phyloP scores from a whole-genome alignment of 2,888 invertebrate genomes.

The Drymonia ruficornis region DNA sequence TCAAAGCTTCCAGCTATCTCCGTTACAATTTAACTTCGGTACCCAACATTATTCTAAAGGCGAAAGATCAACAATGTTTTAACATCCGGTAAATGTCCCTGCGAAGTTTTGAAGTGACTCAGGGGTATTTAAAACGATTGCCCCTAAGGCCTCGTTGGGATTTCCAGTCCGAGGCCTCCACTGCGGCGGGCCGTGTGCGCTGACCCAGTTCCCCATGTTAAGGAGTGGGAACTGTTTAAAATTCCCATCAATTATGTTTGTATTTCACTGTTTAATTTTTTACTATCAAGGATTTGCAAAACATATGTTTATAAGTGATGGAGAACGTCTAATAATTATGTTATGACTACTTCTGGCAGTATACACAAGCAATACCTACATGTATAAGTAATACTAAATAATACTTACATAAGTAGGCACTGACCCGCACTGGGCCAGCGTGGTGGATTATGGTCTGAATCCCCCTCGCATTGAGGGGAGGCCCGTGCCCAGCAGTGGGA shows the following conservation, averaged over 20 bases:
- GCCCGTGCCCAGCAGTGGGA: too few relatives aligned
- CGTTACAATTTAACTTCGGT: not conserved
- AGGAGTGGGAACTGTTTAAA: not conserved
- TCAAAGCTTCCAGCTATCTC: too few relatives aligned
- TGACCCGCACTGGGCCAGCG: too few relatives aligned
- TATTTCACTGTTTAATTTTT: not conserved
- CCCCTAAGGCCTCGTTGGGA: constrained; percentile 3
- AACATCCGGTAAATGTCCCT: not conserved
- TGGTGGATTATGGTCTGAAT: too few relatives aligned
- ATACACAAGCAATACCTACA: too few relatives aligned
- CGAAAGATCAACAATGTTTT: constrained; percentile 9
- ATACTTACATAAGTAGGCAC: too few relatives aligned
- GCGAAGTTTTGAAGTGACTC: constrained; percentile 6
- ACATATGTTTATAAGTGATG: too few relatives aligned
- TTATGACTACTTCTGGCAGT: too few relatives aligned
- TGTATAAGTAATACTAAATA: too few relatives aligned
- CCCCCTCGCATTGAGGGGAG: too few relatives aligned
- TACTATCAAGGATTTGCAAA: too few relatives aligned
- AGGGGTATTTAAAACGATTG: constrained; percentile 7
- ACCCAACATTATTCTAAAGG: not conserved
- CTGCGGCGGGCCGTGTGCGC: not conserved
- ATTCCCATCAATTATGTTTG: not conserved
- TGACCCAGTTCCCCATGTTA: not conserved
- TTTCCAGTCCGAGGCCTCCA: not conserved
- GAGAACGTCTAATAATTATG: too few relatives aligned